Evolutionary conservation across 2,113 vertebrate species (phyloP).

Genomic region (Ondatra zibethicus): DNA sequence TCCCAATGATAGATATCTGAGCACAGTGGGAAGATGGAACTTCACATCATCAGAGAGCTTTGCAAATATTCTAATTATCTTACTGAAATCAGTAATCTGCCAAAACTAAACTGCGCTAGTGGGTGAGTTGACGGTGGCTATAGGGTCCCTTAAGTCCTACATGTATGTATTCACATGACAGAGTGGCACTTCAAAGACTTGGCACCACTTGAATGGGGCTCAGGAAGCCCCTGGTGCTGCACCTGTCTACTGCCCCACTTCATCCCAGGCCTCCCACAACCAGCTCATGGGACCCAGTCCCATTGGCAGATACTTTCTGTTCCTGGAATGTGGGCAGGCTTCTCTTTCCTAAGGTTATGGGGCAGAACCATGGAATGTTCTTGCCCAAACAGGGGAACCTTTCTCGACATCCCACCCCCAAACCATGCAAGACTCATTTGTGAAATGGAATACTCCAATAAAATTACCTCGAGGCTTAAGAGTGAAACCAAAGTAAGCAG

Average conservation of each 20-base stretch:
- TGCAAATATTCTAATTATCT: constrained; percentile 29
- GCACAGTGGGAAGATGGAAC: not conserved
- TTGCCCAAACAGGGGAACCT: not conserved
- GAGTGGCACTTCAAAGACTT: not conserved
- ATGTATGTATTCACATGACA: not conserved
- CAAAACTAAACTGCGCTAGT: not conserved
- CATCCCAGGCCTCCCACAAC: no score
- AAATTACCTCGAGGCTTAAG: not conserved
- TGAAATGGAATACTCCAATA: not conserved
- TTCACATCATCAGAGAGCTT: not conserved
- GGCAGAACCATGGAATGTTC: rapidly evolving
- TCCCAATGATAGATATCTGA: not conserved
- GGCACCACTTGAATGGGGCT: no score
- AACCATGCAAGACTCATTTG: not conserved
- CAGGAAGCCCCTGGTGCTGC: not conserved
- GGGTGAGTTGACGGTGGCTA: no score
- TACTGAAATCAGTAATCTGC: not conserved
- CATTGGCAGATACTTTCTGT: not conserved
- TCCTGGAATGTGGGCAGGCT: not conserved
- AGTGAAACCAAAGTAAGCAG: not conserved
- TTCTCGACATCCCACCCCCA: rapidly evolving
- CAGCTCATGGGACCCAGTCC: not conserved
- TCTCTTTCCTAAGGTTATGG: not conserved
- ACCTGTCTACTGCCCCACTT: no score
- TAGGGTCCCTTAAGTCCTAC: not conserved